Conservation (phyloP, 2,797 vertebrate species). For the Melanotaenia trifasciata region DNA sequence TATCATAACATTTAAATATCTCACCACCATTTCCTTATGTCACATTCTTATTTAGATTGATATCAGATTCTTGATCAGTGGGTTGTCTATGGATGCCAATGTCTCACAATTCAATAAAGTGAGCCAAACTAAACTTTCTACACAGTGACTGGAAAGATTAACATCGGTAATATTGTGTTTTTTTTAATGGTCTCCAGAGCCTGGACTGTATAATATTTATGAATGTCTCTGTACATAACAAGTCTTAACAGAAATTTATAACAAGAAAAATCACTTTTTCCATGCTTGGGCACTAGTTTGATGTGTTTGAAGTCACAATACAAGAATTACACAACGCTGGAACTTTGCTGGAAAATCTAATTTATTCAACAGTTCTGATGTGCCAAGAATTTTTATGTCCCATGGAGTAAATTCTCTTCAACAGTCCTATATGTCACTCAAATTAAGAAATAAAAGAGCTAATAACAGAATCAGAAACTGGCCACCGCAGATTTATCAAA, state of each 20-base stretch:
- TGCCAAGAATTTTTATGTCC: too few species aligned
- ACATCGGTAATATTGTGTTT: background rate
- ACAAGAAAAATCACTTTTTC: background rate
- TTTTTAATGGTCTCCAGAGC: background rate
- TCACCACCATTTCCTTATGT: background rate
- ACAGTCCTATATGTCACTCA: background rate
- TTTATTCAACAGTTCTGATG: too few species aligned
- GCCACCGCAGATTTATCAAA: too few species aligned
- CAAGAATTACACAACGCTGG: too few species aligned
- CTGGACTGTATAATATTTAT: background rate
- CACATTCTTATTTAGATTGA: background rate
- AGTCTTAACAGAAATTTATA: background rate
- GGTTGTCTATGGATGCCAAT: background rate
- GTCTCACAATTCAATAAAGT: background rate
- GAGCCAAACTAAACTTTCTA: slow-evolving; percentile 1
- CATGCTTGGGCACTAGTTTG: background rate
- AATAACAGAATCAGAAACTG: too few species aligned
- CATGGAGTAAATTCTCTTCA: background rate
- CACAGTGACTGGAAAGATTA: background rate
- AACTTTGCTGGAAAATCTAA: too few species aligned
- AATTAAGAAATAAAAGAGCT: background rate
- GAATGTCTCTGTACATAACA: background rate
- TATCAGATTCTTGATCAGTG: background rate
- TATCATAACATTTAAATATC: background rate
- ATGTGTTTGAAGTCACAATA: background rate